phyloP scores from a whole-genome alignment of 2,797 vertebrate genomes.

The Discoglossus pictus region DNA sequence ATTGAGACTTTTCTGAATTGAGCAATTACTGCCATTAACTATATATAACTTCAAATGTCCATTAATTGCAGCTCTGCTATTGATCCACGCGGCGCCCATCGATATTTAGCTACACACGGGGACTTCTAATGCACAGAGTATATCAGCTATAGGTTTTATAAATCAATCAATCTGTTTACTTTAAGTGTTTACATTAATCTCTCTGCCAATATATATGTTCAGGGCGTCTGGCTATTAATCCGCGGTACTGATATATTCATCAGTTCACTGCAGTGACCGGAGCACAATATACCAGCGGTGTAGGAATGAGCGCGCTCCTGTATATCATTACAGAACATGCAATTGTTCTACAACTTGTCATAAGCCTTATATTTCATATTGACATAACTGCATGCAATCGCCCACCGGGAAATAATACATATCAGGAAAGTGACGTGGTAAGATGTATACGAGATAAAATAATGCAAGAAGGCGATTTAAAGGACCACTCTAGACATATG shows the following conservation, averaged over 20 bases:
- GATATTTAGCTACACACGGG: background rate
- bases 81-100: conserved; percentile 16
- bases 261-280: background rate
- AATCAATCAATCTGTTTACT: conserved; percentile 36
- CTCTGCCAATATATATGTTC: conserved; percentile 23
- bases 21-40: background rate
- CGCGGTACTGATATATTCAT: background rate
- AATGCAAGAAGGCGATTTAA: too few species aligned
- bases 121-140: background rate
- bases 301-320: too few species aligned
- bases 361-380: too few species aligned
- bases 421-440: too few species aligned
- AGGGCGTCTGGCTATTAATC: conserved; percentile 9
- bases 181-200: conserved; percentile 39
- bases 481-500: too few species aligned
- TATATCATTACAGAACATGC: background rate
- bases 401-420: too few species aligned
- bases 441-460: too few species aligned
- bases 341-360: background rate
- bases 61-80: conserved; percentile 19
- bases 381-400: too few species aligned
- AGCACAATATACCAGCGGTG: background rate
- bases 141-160: conserved; percentile 1
- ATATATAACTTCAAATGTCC: conserved; percentile 16
- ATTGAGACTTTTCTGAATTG: too few species aligned